A percentile compares a stretch with the other conserved stretches of the same genome.
Conservation (phyloP, 2,797 vertebrate species). For the Okamejei kenojei region DNA sequence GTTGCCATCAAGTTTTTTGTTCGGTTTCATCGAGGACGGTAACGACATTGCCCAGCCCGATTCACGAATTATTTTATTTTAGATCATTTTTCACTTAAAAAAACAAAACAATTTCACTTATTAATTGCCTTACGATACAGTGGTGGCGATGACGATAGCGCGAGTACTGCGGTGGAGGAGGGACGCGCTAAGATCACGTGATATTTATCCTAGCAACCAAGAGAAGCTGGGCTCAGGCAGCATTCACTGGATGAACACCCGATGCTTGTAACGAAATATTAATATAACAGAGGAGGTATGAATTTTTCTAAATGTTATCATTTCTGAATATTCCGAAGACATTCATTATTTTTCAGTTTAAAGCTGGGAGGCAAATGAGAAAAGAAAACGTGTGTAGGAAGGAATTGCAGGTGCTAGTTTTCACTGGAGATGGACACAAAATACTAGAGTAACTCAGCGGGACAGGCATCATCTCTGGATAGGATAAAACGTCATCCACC, state of each 20-base stretch:
- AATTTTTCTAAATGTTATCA: background rate
- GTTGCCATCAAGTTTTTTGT: background rate
- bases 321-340: background rate
- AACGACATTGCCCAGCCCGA: background rate
- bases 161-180: background rate
- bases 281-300: background rate
- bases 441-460: too few relatives aligned
- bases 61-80: background rate
- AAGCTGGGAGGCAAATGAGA: background rate
- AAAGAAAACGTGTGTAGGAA: too few relatives aligned
- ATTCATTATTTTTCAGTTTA: background rate
- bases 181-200: background rate
- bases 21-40: background rate
- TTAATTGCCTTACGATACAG: background rate
- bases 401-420: too few relatives aligned
- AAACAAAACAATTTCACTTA: background rate
- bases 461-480: too few relatives aligned
- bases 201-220: constrained; percentile 27
- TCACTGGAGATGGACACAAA: too few relatives aligned
- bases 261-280: background rate
- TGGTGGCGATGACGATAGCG: background rate
- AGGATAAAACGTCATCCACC: too few relatives aligned
- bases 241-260: too few relatives aligned
- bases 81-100: background rate
- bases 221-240: background rate